These are phyloP conservation scores for Acleris laterana DNA, from an alignment of 2,888 invertebrate species.

Conservation along the genomic window DNA sequence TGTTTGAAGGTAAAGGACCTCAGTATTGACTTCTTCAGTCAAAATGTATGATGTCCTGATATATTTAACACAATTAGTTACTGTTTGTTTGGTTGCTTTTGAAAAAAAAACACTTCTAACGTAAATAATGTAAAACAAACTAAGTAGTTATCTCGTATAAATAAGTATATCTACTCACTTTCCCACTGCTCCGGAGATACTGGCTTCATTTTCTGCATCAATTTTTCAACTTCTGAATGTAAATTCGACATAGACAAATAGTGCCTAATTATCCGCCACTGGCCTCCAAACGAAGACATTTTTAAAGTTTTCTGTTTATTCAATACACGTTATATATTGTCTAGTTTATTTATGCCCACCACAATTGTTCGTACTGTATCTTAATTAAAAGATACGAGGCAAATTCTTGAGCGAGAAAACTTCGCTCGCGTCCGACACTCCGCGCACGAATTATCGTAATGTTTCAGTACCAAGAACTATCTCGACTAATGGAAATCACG, in stretches of 20 bases:
- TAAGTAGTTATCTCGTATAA: neutral
- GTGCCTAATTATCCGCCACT: slow-evolving; percentile 75
- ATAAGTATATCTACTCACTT: slow-evolving; percentile 59
- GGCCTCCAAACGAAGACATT: slow-evolving; percentile 74
- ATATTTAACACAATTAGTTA: slow-evolving; percentile 18
- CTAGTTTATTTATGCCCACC: slow-evolving; percentile 8
- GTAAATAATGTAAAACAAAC: neutral
- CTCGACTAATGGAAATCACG: slow-evolving; percentile 38
- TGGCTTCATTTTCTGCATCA: slow-evolving; percentile 68
- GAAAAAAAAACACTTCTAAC: neutral
- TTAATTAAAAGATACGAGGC: slow-evolving; percentile 16
- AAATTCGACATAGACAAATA: slow-evolving; percentile 69
- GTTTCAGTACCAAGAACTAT: slow-evolving; percentile 37
- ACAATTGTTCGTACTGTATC: slow-evolving; percentile 16
- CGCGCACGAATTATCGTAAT: slow-evolving; percentile 27
- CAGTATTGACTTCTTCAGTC: neutral
- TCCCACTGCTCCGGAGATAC: slow-evolving; percentile 73
- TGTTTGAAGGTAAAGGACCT: neutral
- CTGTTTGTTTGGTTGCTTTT: neutral
- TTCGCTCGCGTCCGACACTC: slow-evolving; percentile 42
- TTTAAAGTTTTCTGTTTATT: slow-evolving; percentile 32
- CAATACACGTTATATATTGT: slow-evolving; percentile 14
- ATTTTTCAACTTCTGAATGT: slow-evolving; percentile 69
- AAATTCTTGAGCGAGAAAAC: slow-evolving; percentile 14
- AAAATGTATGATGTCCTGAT: slow-evolving; percentile 17